Evolutionary conservation across 2,888 invertebrate species (phyloP).

Genomic region (Cryptocephalus primarius): DNA sequence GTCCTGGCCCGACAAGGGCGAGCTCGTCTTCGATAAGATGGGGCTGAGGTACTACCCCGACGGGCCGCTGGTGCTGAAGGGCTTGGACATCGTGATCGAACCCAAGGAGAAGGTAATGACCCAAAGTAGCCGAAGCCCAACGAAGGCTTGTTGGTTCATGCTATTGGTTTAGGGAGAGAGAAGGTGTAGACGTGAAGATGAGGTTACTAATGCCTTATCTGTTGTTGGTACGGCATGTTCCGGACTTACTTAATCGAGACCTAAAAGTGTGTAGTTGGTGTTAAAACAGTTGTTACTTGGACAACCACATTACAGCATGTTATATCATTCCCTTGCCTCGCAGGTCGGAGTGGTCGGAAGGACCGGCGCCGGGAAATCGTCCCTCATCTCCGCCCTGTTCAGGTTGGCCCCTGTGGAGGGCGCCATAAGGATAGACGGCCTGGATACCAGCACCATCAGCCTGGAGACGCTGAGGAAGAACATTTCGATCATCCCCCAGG

Average conservation of each 20-base stretch:
- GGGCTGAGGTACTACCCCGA: slow-evolving; percentile 55
- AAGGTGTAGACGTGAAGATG: no score
- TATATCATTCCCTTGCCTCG: slow-evolving; percentile 8
- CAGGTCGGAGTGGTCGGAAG: slow-evolving; percentile 74
- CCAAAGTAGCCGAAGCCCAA: no score
- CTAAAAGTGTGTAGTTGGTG: no score
- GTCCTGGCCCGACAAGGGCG: slow-evolving; percentile 58
- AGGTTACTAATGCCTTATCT: no score
- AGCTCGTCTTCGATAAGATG: slow-evolving; percentile 49
- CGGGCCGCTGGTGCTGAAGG: slow-evolving; percentile 57
- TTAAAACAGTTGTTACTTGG: no score
- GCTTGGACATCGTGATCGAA: slow-evolving; percentile 56
- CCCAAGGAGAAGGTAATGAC: slow-evolving; percentile 54
- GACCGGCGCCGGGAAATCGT: slow-evolving; percentile 78
- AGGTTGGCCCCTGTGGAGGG: slow-evolving; percentile 63
- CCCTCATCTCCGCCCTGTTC: slow-evolving; percentile 67
- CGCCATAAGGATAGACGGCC: slow-evolving; percentile 57
- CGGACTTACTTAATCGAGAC: no score
- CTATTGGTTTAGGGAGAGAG: no score
- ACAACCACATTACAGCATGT: no score
- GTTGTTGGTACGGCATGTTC: no score
- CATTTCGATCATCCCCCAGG: slow-evolving; percentile 49
- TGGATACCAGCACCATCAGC: slow-evolving; percentile 47
- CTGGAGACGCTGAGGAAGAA: slow-evolving; percentile 43
- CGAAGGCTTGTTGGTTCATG: no score